Evolutionary conservation across 2,888 invertebrate species (phyloP), one percentile per base, ranked within the genome.

Genomic region (Brenthis daphne): DNA sequence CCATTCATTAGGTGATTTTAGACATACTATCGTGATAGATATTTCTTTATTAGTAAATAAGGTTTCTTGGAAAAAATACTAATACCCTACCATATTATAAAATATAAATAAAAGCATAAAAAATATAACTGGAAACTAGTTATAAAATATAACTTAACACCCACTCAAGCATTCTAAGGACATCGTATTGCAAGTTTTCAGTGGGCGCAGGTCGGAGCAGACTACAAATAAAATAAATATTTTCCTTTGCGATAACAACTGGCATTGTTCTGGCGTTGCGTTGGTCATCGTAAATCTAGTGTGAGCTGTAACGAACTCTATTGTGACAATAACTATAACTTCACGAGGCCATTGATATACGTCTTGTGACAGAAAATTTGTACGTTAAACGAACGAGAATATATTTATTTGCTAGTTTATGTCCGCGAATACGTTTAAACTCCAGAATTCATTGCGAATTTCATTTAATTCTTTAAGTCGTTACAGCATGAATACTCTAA

Each of bases 231-330:
- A 78, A 79, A 79, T 79, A 80, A 77, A 80, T 75, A 75, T 77
- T 75, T 75, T 76, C 72, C 58, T 71, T 50, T 72, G 67, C 50
- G 60, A 82, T 87, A 88, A 85, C 85, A 84, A 85, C 82, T 70
- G 55, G 77, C 78, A 87, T 88, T 88, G 88, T 87, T 81, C 80
- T 67, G 37, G 37, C 11, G 11, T 43, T 43, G 73, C 64, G 66
- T 71, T 73, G 71, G 73, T 69, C 70, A 72, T 74, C 83, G 86
- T 89, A 88, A 88, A 87, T 88, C 84, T 73, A 69, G 68, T 64
- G 73, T 64, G 73, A 63, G 65, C 68, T 74, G 74, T 79, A 79
- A 78, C 74, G 79, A 79, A 72, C 68, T 56, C 75, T 73, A 77
- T 78, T 78, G 78, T 77, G 60, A 68, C 64, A 63, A 69, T 67